A percentile compares a stretch with the other conserved stretches of the same genome.
Evolutionary conservation across 1,140 invertebrate species (phyloP).

Genomic region (Drosophila lacertosa): DNA sequence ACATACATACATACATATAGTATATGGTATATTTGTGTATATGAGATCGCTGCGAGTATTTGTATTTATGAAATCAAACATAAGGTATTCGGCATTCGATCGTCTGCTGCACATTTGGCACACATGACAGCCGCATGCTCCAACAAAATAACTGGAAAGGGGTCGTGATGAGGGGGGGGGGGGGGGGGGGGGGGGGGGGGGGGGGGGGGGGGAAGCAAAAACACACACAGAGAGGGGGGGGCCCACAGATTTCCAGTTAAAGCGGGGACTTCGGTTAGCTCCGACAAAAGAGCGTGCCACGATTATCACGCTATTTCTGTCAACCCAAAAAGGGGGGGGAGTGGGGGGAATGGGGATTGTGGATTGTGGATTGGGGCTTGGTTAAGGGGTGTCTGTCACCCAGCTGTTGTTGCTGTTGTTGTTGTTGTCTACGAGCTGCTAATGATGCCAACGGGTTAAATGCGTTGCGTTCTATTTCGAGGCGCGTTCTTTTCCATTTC

Average conservation of each 20-base stretch:
- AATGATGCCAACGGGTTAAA: slow-evolving; percentile 81
- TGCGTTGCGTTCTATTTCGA: slow-evolving; percentile 67
- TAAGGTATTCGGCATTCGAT: slow-evolving; percentile 70
- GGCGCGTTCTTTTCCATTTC: slow-evolving; percentile 9
- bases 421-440: slow-evolving; percentile 77
- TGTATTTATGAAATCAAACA: slow-evolving; percentile 82
- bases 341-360: no score
- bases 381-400: no score
- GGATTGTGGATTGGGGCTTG: no score
- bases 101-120: slow-evolving; percentile 77
- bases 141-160: slow-evolving; percentile 33
- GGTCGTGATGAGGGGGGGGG: not conserved
- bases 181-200: not conserved
- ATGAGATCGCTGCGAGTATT: slow-evolving; percentile 35
- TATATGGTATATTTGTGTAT: slow-evolving; percentile 15
- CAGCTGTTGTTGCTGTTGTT: slow-evolving; percentile 21
- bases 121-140: slow-evolving; percentile 79
- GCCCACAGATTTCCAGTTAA: slow-evolving; percentile 69
- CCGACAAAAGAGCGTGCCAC: slow-evolving; percentile 62
- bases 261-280: not conserved
- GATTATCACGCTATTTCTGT: slow-evolving; percentile 81
- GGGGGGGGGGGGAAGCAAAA: slow-evolving; percentile 1
- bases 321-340: slow-evolving; percentile 22
- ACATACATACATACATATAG: slow-evolving; percentile 6
- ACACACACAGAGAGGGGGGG: slow-evolving; percentile 42